These are phyloP conservation scores for Lasioglossum albipes DNA, from an alignment of 1,140 invertebrate genomes.

Conservation along the genomic window DNA sequence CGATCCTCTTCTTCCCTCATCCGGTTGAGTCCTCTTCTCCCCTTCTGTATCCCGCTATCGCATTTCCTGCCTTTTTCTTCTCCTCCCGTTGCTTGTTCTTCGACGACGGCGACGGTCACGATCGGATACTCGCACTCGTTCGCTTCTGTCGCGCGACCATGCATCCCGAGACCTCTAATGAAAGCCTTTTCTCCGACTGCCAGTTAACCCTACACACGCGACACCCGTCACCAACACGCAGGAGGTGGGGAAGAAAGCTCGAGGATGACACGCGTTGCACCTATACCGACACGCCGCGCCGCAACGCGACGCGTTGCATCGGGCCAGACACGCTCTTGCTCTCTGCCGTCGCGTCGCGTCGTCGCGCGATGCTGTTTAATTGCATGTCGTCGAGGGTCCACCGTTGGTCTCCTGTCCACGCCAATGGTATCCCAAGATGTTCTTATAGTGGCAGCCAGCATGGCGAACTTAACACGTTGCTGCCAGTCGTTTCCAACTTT, in stretches of 20 bases:
- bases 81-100: no score
- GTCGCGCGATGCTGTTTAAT: slow-evolving; percentile 15
- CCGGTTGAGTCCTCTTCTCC: no score
- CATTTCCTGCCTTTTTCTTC: no score
- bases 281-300: no score
- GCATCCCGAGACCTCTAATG: slow-evolving; percentile 53
- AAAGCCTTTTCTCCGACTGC: slow-evolving; percentile 53
- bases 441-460: neutral
- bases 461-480: no score
- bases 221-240: slow-evolving; percentile 8
- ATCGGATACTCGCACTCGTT: slow-evolving; percentile 33
- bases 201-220: slow-evolving; percentile 57
- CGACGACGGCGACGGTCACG: slow-evolving; percentile 10
- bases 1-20: no score
- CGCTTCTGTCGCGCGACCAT: slow-evolving; percentile 41
- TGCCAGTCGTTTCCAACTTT: no score
- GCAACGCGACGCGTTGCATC: neutral
- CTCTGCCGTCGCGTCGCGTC: no score
- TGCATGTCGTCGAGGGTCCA: neutral
- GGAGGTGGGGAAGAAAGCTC: slow-evolving; percentile 1
- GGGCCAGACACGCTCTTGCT: neutral
- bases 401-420: neutral
- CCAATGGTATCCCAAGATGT: neutral
- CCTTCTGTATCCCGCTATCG: no score
- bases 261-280: slow-evolving; percentile 1